Conservation (phyloP, 1,140 invertebrate genomes). For the Teleopsis dalmanni region DNA sequence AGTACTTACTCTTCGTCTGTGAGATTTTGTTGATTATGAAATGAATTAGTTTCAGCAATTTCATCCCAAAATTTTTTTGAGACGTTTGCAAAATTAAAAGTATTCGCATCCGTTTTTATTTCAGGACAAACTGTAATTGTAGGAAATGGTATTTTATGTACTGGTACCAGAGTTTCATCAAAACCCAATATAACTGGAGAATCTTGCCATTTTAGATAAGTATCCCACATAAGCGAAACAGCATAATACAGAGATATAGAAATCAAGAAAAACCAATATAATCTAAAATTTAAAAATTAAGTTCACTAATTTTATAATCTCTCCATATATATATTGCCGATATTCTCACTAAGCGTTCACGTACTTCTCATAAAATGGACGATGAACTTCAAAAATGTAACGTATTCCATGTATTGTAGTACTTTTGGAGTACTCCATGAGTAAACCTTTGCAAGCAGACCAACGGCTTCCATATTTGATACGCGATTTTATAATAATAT, state of each 20-base stretch:
- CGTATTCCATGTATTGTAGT: constrained; percentile 44
- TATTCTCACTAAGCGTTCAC: no score
- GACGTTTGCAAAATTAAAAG: constrained; percentile 50
- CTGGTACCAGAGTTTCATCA: constrained; percentile 51
- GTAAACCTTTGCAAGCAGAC: constrained; percentile 34
- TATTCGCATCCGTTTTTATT: constrained; percentile 50
- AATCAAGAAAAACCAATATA: constrained; percentile 37
- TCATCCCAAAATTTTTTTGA: constrained; percentile 29
- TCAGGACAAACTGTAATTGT: constrained; percentile 56
- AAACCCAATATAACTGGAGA: constrained; percentile 57
- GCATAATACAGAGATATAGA: constrained; percentile 37
- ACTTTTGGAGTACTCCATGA: constrained; percentile 43
- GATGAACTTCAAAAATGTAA: constrained; percentile 40
- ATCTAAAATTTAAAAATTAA: constrained; percentile 19
- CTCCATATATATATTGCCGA: no score
- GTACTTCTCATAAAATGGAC: constrained; percentile 42
- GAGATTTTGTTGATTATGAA: constrained; percentile 14
- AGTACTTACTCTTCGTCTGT: constrained; percentile 31
- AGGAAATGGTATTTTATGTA: constrained; percentile 56
- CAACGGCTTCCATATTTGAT: constrained; percentile 33
- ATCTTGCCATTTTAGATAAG: constrained; percentile 55
- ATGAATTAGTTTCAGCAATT: constrained; percentile 13
- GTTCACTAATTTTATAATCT: no score
- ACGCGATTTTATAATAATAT: constrained; percentile 32
- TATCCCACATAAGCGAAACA: constrained; percentile 48